Base-by-base conservation (phyloP, 2,888 invertebrate genomes). In the Papilio protenor region DNA sequence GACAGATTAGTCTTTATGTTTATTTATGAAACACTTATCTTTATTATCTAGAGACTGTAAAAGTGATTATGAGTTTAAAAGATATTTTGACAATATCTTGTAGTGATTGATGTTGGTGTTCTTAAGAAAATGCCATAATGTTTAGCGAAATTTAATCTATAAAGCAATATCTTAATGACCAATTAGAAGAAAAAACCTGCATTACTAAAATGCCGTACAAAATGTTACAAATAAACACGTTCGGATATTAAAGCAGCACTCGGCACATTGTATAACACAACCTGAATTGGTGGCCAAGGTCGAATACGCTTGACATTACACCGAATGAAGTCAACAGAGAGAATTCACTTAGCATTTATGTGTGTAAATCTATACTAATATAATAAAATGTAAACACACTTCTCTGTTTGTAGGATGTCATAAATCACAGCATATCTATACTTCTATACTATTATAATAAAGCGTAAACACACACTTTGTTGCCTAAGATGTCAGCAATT, bases 201-300 rank as follows among this genome's bases (percentile, higher is more conserved):
- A 21, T 2, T 1, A 3, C 11, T 45, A 40, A 18, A 69, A 69
- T 12, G 45, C 10, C 12, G 12, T 6, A 45, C 45, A 45, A 45
- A 69, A 69, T 69, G 12, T 69, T 45, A 69, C 66, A 21, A n/a
- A 21, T 45, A 66, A 69, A 72, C n/a, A 55, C n/a, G n/a, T 55
- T 33, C 55, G 16, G 72, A 72, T 55, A 72, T 72, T 52, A 23
- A 61, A 47, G 16, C 16, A 16, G 47, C 64, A 64, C 33, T 77
- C 27, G 66, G 72, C 49, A 66, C 71, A 64, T 74, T 73, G 76
- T 74, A 21, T 76, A 73, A 73, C 73, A 72, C 49, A 78, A 78
- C 77, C 76, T 77, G 78, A 79, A 77, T 81, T 81, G 82, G 79
- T 79, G 80, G 80, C 76, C 75, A 72, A 75, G 75, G 77, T 75